phyloP scores from a whole-genome alignment of 1,140 invertebrate species.

The Patella vulgata region DNA sequence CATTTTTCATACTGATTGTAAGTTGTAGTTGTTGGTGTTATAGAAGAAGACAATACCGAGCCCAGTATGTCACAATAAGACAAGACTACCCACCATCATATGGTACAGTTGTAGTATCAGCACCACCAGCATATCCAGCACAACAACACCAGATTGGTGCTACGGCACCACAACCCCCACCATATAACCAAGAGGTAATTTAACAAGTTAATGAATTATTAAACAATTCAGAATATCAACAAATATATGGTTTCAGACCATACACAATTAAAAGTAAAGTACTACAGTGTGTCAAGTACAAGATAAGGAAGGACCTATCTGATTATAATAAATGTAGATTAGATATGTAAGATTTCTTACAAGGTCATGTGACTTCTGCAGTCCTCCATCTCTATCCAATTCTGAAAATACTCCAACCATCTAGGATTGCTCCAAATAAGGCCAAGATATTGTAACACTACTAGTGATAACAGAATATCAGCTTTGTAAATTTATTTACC shows the following conservation, averaged over 20 bases:
- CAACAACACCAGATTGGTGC: conserved; percentile 3
- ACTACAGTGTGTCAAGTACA: neutral
- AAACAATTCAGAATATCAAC: neutral
- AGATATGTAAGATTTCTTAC: neutral
- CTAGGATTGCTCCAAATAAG: no score
- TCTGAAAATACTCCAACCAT: no score
- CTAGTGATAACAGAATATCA: no score
- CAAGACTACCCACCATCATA: conserved; percentile 21
- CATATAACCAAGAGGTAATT: neutral
- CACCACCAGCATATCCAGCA: conserved; percentile 14
- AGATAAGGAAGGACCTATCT: neutral
- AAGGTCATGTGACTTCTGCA: neutral
- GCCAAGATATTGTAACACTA: no score
- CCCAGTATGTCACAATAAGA: conserved; percentile 14
- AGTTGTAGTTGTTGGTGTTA: conserved; percentile 21
- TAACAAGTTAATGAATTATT: neutral
- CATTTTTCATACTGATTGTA: conserved; percentile 26
- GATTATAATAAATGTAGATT: neutral
- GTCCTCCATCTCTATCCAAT: no score
- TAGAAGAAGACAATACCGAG: conserved; percentile 3
- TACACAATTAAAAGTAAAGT: neutral
- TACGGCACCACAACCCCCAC: neutral
- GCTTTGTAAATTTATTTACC: no score
- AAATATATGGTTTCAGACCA: neutral
- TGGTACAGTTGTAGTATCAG: conserved; percentile 21